Evolutionary conservation across 2,888 invertebrate genomes (phyloP).

Genomic region (Eupithecia abbreviata): DNA sequence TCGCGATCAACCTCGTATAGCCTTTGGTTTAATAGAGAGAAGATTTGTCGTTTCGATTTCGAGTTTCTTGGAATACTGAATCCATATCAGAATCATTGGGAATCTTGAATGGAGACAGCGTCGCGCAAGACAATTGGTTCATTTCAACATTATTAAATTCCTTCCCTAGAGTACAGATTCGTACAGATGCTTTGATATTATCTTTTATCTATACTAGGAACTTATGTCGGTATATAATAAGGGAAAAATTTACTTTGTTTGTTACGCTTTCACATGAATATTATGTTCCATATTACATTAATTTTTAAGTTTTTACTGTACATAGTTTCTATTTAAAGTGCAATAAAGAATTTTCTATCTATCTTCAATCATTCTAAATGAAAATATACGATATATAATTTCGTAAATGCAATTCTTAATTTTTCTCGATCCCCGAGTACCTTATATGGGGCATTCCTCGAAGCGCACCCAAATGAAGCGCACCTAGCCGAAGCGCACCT

Average conservation of each 20-base stretch:
- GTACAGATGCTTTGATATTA: constrained; percentile 3
- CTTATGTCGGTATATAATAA: not conserved
- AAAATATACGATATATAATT: too few relatives aligned
- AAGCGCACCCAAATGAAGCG: too few relatives aligned
- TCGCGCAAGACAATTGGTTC: constrained; percentile 17
- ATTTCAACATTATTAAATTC: constrained; percentile 9
- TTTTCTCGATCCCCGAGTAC: too few relatives aligned
- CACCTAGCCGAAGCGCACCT: too few relatives aligned
- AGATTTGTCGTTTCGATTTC: not conserved
- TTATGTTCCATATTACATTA: not conserved
- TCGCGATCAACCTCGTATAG: too few relatives aligned
- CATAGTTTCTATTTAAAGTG: too few relatives aligned
- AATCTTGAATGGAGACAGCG: constrained; percentile 8
- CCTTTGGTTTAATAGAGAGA: not conserved
- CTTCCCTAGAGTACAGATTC: constrained; percentile 4
- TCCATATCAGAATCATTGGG: constrained; percentile 24
- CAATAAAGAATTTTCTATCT: too few relatives aligned
- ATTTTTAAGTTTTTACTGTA: too few relatives aligned
- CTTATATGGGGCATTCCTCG: too few relatives aligned
- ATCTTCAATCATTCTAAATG: too few relatives aligned
- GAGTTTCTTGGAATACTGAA: not conserved
- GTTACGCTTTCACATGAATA: not conserved
- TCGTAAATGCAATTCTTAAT: too few relatives aligned
- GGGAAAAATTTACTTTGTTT: not conserved
- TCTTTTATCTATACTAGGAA: not conserved